Conservation (phyloP, 2,888 invertebrate species). For the Petrolisthes cinctipes region DNA sequence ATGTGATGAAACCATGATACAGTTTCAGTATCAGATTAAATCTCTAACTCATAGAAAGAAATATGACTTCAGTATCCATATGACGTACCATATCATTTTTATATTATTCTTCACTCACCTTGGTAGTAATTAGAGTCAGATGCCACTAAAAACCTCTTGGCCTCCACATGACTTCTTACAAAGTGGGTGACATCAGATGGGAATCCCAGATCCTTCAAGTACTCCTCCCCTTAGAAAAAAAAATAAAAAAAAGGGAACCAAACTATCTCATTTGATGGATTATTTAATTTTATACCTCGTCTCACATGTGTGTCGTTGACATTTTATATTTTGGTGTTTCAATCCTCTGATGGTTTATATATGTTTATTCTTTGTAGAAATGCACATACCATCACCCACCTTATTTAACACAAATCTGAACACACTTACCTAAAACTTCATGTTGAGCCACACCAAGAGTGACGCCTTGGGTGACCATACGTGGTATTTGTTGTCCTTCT, state of each 20-base stretch:
- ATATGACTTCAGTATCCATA: neutral
- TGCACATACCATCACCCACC: neutral
- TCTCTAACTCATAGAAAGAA: neutral
- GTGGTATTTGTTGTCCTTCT: neutral
- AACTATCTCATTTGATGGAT: neutral
- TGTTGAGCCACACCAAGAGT: slow-evolving; percentile 20
- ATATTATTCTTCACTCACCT: slow-evolving; percentile 9
- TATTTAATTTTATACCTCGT: no score
- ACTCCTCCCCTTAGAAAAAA: slow-evolving; percentile 38
- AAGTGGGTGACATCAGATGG: slow-evolving; percentile 33
- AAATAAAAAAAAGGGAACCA: neutral
- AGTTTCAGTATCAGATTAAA: neutral
- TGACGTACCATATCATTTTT: no score
- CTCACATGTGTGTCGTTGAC: no score
- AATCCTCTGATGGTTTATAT: no score
- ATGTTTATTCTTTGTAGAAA: no score
- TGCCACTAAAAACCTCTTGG: slow-evolving; percentile 49
- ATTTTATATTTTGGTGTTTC: no score
- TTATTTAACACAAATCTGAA: neutral
- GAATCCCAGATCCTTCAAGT: slow-evolving; percentile 42
- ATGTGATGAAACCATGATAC: neutral
- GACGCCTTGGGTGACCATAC: slow-evolving; percentile 25
- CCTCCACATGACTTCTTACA: slow-evolving; percentile 47
- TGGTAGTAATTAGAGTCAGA: slow-evolving; percentile 31
- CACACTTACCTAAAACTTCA: slow-evolving; percentile 24